phyloP scores from a whole-genome alignment of 2,113 vertebrate genomes.

The Crocuta crocuta region DNA sequence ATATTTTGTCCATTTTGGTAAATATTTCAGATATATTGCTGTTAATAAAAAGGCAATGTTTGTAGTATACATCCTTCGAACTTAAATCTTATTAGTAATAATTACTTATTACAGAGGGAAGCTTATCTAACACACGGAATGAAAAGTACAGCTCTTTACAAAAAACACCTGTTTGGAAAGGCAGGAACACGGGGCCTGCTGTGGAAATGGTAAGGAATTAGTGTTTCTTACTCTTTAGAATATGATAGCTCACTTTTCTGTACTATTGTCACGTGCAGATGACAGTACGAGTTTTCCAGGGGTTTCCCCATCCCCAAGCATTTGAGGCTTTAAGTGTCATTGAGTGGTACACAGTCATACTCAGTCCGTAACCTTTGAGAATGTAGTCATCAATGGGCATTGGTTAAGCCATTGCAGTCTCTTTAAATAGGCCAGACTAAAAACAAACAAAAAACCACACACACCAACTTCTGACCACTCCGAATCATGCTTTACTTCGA shows the following conservation, averaged over 20 bases:
- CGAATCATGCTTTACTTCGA: background rate
- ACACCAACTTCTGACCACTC: background rate
- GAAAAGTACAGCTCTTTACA: slow-evolving; percentile 95
- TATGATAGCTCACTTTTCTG: slow-evolving; percentile 2
- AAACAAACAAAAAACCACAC: background rate
- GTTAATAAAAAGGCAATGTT: slow-evolving; percentile 11
- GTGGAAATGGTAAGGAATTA: slow-evolving; percentile 93
- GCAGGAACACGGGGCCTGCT: slow-evolving; percentile 89
- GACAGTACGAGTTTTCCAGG: background rate
- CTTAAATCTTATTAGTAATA: slow-evolving; percentile 68
- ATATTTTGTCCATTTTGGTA: slow-evolving; percentile 55
- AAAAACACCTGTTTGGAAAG: slow-evolving; percentile 95
- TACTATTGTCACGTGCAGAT: background rate
- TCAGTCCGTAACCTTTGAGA: background rate
- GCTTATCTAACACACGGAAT: slow-evolving; percentile 97
- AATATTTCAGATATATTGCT: slow-evolving; percentile 47
- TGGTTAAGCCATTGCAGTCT: slow-evolving; percentile 8
- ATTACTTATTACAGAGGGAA: slow-evolving; percentile 91
- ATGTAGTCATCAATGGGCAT: slow-evolving; percentile 17
- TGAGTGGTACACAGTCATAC: background rate
- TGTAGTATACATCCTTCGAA: slow-evolving; percentile 39
- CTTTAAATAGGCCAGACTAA: background rate
- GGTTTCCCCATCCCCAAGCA: background rate
- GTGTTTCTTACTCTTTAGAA: slow-evolving; percentile 41
- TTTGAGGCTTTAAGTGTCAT: background rate